Conservation (phyloP, 1,140 invertebrate genomes). For the Pantala flavescens region DNA sequence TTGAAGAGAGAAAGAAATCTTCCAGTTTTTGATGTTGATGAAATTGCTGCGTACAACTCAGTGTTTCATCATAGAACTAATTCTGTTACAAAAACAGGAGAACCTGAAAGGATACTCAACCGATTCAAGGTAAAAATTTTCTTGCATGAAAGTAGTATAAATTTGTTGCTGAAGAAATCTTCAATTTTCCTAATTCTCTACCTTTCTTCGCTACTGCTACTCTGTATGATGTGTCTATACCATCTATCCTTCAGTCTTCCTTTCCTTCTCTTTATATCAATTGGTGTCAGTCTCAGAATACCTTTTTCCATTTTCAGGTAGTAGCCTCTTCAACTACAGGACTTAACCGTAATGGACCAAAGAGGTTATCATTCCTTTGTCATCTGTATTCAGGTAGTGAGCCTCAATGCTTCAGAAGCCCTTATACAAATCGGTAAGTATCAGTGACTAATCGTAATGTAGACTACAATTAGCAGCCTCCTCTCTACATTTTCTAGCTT, state of each 20-base stretch:
- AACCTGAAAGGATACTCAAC: conserved; percentile 26
- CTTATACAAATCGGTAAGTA: conserved; percentile 35
- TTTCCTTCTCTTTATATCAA: too few species aligned
- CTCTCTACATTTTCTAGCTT: too few species aligned
- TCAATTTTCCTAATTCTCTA: too few species aligned
- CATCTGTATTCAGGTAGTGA: conserved; percentile 31
- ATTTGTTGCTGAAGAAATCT: too few species aligned
- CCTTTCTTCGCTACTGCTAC: too few species aligned
- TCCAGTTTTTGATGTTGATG: conserved; percentile 47
- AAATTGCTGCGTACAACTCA: conserved; percentile 24
- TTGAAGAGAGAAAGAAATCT: conserved; percentile 46
- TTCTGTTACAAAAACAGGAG: conserved; percentile 25
- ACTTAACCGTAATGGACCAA: neutral
- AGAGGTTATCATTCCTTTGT: conserved; percentile 11
- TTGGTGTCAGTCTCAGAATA: too few species aligned
- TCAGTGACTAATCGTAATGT: neutral
- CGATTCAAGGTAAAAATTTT: conserved; percentile 17
- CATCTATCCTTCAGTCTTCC: too few species aligned
- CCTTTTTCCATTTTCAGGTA: too few species aligned
- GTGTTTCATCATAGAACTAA: too few species aligned
- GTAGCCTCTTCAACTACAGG: too few species aligned
- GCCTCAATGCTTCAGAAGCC: conserved; percentile 35
- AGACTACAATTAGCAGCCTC: conserved; percentile 7
- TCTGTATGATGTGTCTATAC: too few species aligned
- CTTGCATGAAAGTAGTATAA: too few species aligned